Conservation (phyloP, 2,888 invertebrate genomes). For the Belgica antarctica region DNA sequence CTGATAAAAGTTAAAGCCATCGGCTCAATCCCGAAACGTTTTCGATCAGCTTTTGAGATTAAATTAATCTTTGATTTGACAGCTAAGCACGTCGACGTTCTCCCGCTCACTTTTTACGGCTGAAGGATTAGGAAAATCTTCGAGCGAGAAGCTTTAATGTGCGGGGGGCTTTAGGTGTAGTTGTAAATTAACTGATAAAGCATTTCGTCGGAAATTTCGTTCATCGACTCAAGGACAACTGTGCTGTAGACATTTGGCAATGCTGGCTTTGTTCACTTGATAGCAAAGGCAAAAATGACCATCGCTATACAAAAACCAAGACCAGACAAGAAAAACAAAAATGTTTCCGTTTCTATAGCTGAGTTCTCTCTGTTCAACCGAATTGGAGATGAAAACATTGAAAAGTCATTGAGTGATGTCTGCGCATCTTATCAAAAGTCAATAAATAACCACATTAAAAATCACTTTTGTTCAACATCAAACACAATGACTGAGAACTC, state of each 20-base stretch:
- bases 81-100: background rate
- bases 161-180: background rate
- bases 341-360: no score
- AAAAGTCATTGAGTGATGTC: background rate
- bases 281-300: no score
- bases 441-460: background rate
- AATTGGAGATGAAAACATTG: no score
- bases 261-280: no score
- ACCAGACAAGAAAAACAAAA: no score
- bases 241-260: no score
- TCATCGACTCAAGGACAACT: no score
- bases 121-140: constrained; percentile 2
- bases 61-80: constrained; percentile 25
- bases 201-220: no score
- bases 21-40: background rate
- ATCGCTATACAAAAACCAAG: background rate
- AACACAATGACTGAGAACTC: background rate
- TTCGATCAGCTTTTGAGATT: background rate
- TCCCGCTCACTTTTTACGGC: background rate
- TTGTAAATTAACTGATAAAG: constrained; percentile 2
- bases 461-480: background rate
- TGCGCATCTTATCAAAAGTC: background rate
- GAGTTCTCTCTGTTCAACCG: no score
- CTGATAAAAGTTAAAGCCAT: background rate
- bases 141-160: background rate